These are phyloP conservation scores for Molossus molossus DNA, from an alignment of 2,797 vertebrate species.

Conservation along the genomic window DNA sequence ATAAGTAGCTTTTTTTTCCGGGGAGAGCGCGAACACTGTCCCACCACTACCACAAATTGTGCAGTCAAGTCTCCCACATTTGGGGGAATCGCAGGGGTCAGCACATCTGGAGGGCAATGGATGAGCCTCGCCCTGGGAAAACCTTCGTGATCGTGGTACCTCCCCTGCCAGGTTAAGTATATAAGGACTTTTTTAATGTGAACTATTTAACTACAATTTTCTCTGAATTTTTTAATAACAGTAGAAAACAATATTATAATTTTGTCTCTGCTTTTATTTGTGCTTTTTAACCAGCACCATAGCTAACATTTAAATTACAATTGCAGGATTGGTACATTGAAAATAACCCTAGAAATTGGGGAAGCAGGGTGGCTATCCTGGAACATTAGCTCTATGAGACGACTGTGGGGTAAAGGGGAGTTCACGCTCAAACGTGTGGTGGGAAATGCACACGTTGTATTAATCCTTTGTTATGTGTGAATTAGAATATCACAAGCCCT, in stretches of 20 bases:
- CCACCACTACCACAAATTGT: too few relatives aligned
- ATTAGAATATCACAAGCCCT: neutral
- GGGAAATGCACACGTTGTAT: neutral
- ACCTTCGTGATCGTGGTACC: too few relatives aligned
- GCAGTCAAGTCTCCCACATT: too few relatives aligned
- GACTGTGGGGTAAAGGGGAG: neutral
- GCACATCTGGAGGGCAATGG: too few relatives aligned
- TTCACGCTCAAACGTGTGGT: neutral
- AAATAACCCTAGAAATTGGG: conserved; percentile 15
- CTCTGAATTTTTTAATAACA: conserved; percentile 48
- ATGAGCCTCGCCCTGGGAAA: too few relatives aligned
- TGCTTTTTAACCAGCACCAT: neutral
- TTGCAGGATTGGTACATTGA: conserved; percentile 51
- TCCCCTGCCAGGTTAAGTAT: too few relatives aligned
- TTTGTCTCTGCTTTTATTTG: conserved; percentile 32
- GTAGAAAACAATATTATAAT: conserved; percentile 9
- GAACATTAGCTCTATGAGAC: neutral
- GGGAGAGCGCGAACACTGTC: too few relatives aligned
- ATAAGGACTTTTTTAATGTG: neutral
- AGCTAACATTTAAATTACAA: conserved; percentile 39
- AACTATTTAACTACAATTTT: conserved; percentile 53
- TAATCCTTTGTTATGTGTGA: neutral
- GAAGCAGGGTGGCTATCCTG: neutral
- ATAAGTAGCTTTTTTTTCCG: conserved; percentile 33
- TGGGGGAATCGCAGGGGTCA: too few relatives aligned